Evolutionary conservation across 2,888 invertebrate genomes (phyloP).

Genomic region (Watsonalla binaria): DNA sequence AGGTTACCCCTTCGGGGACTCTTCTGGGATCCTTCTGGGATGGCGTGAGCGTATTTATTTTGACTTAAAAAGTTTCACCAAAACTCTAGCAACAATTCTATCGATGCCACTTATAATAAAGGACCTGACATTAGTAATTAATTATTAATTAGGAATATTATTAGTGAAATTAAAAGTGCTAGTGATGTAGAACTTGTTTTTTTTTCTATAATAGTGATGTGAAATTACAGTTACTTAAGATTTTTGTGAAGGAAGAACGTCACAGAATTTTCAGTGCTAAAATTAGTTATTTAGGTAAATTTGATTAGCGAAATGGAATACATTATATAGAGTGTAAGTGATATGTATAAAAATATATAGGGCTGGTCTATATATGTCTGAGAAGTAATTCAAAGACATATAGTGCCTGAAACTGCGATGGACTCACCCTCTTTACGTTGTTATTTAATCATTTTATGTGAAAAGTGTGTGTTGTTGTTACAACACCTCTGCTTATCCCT

Average conservation of each 20-base stretch:
- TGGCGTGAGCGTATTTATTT: too few species aligned
- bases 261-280: neutral
- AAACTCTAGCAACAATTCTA: neutral
- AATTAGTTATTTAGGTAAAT: neutral
- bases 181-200: slow-evolving; percentile 10
- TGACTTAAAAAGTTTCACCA: neutral
- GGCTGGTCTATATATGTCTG: too few species aligned
- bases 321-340: neutral
- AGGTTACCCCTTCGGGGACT: too few species aligned
- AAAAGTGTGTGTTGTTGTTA: too few species aligned
- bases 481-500: too few species aligned
- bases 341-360: neutral
- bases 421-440: too few species aligned
- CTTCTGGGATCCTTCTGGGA: too few species aligned
- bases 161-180: slow-evolving; percentile 28
- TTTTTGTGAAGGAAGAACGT: neutral
- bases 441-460: too few species aligned
- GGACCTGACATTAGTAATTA: slow-evolving; percentile 8
- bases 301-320: neutral
- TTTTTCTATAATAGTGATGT: slow-evolving; percentile 13
- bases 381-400: too few species aligned
- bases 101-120: neutral
- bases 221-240: slow-evolving; percentile 5
- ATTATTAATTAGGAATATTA: slow-evolving; percentile 11
- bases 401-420: too few species aligned